These are phyloP conservation scores for Ormyrus pomaceus DNA, from an alignment of 2,888 invertebrate species.

Conservation along the genomic window DNA sequence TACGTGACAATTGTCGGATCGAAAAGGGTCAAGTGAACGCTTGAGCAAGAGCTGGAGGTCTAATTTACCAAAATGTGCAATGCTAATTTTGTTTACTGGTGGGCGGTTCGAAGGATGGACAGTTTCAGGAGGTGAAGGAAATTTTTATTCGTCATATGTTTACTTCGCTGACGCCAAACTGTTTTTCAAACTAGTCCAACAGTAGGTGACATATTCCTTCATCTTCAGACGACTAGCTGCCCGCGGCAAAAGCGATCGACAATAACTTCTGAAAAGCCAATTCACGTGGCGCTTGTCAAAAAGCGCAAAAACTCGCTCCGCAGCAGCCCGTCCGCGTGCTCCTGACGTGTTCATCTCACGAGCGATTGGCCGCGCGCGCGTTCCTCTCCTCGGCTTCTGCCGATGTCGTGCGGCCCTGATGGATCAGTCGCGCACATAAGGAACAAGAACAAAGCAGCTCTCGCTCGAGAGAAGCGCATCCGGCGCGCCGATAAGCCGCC, in stretches of 20 bases:
- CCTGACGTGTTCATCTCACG: constrained; percentile 56
- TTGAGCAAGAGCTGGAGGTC: neutral
- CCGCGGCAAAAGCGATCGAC: neutral
- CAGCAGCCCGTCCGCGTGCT: constrained; percentile 32
- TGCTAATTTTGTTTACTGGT: no score
- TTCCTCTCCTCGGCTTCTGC: constrained; percentile 16
- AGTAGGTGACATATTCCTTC: no score
- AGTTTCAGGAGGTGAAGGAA: no score
- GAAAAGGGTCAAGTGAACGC: constrained; percentile 34
- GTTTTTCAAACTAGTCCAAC: no score
- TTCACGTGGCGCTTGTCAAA: neutral
- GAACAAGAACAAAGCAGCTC: neutral
- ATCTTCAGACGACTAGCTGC: neutral
- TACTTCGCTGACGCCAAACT: no score
- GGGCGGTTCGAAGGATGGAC: no score
- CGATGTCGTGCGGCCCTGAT: constrained; percentile 44
- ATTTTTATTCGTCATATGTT: no score
- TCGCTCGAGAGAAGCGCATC: neutral
- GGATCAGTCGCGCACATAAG: constrained; percentile 29
- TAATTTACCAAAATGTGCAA: neutral
- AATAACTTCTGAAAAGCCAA: neutral
- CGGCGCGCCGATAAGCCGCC: constrained; percentile 15
- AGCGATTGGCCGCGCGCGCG: constrained; percentile 37
- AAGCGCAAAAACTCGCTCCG: neutral
- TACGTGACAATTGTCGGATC: constrained; percentile 8